Base-by-base conservation (phyloP, 2,888 invertebrate species). In the Dryadula phaetusa region DNA sequence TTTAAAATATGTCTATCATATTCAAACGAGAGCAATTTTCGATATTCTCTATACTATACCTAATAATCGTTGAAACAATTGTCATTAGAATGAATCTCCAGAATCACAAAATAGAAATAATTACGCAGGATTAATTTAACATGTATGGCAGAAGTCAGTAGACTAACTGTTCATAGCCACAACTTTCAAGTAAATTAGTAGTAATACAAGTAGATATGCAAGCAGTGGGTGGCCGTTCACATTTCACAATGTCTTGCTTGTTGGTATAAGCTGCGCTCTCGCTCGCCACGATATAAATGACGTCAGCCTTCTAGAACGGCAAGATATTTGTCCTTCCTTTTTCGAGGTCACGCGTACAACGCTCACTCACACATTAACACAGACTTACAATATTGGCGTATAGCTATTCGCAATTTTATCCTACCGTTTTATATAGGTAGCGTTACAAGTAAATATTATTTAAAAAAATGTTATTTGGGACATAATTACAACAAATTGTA, bases 181-280 rank as follows among this genome's bases (percentile, higher is more conserved):
- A 81, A 88, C 87, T 91, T 90, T 88, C 84, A 84, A 90, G 79
- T 83, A 82, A 87, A 85, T 87, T 88, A 83, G 79, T 79, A 84
- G 83, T 65, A 60, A 85, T 87, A 84, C 82, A 82, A 83, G 82
- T 82, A 84, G 81, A 82, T 83, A 84, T 82, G 83, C 82, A 83
- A 86, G 87, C 86, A 87, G 88, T 91, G 85, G 89, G 88, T 86
- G 90, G 88, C 89, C 88, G 88, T 90, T 90, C 92, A 91, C 92
- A 92, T 92, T 92, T 92, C 92, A 92, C 92, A 92, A 92, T 88
- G 85, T 86, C 87, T 88, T 83, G 87, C 69, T 69, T 63, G 62
- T 66, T 69, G 70, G 83, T 82, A 73, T 78, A 75, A 75, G 87
- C 82, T 82, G 82, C 84, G 87, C 85, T 88, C 84, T 86, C 84